Percentiles rank a stretch among this genome's conserved stretches.
Conservation (phyloP, 2,797 vertebrate genomes). For the Dendrocincla tyrannina region DNA sequence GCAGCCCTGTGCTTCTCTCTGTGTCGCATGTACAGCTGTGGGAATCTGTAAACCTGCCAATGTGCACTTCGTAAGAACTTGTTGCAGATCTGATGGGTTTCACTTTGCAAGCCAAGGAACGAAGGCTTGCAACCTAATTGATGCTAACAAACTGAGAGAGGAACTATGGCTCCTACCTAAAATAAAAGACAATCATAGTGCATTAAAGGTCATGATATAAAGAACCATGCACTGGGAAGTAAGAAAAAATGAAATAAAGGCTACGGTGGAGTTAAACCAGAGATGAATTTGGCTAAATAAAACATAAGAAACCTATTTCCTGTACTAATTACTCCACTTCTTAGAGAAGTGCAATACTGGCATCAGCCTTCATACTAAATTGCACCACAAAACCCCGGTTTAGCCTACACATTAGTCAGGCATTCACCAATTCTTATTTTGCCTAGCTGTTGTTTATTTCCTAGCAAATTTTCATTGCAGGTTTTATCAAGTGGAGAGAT, state of each 20-base stretch:
- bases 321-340: constrained; percentile 39
- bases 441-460: neutral
- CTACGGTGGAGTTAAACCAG: constrained; percentile 43
- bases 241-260: constrained; percentile 4
- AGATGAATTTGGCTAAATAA: constrained; percentile 42
- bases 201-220: neutral
- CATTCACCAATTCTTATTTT: neutral
- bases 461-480: neutral
- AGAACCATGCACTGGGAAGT: neutral
- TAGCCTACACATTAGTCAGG: neutral
- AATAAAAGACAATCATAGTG: constrained; percentile 9
- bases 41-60: constrained; percentile 35
- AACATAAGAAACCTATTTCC: constrained; percentile 65
- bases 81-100: neutral
- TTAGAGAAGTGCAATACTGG: constrained; percentile 33
- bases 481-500: neutral
- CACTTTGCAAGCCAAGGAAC: neutral
- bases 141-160: constrained; percentile 13
- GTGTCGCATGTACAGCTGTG: neutral
- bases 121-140: neutral
- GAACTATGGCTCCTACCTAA: neutral
- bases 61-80: neutral
- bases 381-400: constrained; percentile 37
- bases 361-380: constrained; percentile 33
- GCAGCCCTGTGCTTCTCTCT: neutral